phyloP scores from a whole-genome alignment of 2,797 vertebrate genomes.

The Phataginus tricuspis region DNA sequence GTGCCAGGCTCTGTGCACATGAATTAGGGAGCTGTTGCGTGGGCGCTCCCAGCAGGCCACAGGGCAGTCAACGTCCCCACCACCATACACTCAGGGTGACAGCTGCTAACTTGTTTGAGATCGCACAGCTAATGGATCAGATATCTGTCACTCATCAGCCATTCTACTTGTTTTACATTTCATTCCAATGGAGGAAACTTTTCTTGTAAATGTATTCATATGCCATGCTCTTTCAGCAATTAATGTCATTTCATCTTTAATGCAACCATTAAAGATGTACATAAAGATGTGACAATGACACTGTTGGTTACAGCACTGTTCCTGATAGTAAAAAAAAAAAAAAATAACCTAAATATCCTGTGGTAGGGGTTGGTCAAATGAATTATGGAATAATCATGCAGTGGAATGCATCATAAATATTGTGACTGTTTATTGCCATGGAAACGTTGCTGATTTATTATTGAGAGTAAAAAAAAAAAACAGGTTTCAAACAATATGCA shows the following conservation, averaged over 20 bases:
- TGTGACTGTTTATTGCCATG: not conserved
- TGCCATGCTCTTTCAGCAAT: not conserved
- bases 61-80: rapidly evolving
- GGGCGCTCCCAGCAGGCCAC: not conserved
- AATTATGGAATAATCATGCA: not conserved
- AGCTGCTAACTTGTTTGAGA: no score
- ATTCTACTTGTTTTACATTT: not conserved
- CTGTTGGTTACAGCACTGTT: not conserved
- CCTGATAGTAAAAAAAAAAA: not conserved
- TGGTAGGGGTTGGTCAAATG: not conserved
- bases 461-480: not conserved
- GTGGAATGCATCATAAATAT: not conserved
- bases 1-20: not conserved
- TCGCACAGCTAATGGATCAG: not conserved
- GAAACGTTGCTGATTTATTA: slow-evolving; percentile 23
- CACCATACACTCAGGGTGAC: rapidly evolving
- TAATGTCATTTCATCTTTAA: not conserved
- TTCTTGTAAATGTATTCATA: not conserved
- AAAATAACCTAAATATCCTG: not conserved
- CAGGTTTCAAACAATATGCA: not conserved
- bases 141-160: not conserved
- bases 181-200: not conserved
- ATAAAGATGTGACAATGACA: not conserved
- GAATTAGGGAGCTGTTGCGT: no score
- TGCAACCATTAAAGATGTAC: not conserved